Evolutionary conservation across 2,797 vertebrate genomes (phyloP).

Genomic region (Tinamus major): DNA sequence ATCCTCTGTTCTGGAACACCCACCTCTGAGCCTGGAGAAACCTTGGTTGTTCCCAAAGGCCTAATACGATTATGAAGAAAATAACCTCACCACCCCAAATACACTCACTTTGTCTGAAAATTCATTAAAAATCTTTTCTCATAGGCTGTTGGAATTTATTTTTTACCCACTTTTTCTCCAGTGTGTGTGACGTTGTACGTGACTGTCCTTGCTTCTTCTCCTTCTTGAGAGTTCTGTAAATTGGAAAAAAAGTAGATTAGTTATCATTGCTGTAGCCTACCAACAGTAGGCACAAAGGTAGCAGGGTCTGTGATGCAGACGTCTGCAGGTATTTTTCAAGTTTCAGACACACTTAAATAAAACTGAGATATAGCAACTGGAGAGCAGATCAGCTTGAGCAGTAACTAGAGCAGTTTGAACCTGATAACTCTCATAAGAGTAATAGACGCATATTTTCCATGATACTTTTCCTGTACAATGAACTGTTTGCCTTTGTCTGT

Average conservation of each 20-base stretch:
- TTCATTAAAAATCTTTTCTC: background rate
- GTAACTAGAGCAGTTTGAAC: background rate
- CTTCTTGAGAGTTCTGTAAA: background rate
- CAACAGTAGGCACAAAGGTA: conserved; percentile 2
- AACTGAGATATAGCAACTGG: background rate
- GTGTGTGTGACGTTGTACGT: background rate
- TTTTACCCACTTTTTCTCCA: background rate
- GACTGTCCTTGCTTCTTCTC: background rate
- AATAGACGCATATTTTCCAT: background rate
- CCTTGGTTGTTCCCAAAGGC: background rate
- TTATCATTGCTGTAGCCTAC: background rate
- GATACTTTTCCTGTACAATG: background rate
- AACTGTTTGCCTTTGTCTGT: background rate
- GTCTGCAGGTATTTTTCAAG: background rate
- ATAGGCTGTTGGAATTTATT: background rate
- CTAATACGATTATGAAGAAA: background rate
- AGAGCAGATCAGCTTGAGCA: background rate
- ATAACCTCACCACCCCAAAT: background rate
- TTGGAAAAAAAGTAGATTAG: background rate
- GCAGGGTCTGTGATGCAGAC: background rate
- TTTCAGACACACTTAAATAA: background rate
- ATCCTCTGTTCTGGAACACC: background rate
- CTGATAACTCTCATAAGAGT: background rate
- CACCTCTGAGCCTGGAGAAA: background rate
- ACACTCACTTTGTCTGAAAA: background rate